A percentile compares a stretch with the other conserved stretches of the same genome.
Evolutionary conservation across 2,797 vertebrate genomes (phyloP).

Genomic region (Austrolebias charrua): DNA sequence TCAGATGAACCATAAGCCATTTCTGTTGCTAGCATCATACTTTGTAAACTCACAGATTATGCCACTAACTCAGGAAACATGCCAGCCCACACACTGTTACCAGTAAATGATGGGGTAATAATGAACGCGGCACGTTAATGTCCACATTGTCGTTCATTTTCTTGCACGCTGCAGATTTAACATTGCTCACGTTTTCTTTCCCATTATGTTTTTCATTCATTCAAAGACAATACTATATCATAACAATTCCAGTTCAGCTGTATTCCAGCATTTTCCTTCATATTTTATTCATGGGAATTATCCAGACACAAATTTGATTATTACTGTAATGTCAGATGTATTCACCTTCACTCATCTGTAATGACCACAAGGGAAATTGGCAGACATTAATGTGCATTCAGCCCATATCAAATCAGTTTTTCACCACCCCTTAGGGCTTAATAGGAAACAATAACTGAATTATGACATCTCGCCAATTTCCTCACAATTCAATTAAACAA

Average conservation of each 20-base stretch:
- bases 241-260: slow-evolving; percentile 48
- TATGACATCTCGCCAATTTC: slow-evolving; percentile 51
- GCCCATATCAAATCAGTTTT: slow-evolving; percentile 62
- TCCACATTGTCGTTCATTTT: slow-evolving; percentile 4
- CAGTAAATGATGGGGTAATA: neutral
- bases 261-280: slow-evolving; percentile 54
- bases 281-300: slow-evolving; percentile 72
- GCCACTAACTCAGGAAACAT: slow-evolving; percentile 1
- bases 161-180: neutral
- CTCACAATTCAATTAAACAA: slow-evolving; percentile 51
- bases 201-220: slow-evolving; percentile 35
- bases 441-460: slow-evolving; percentile 70
- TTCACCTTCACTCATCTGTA: slow-evolving; percentile 49
- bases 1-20: neutral
- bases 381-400: slow-evolving; percentile 59
- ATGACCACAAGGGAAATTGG: slow-evolving; percentile 61
- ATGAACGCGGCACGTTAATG: neutral
- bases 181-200: neutral
- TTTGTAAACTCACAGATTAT: neutral
- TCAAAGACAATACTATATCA: slow-evolving; percentile 33
- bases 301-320: slow-evolving; percentile 62
- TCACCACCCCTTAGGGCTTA: slow-evolving; percentile 58
- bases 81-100: neutral
- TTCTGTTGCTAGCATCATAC: neutral
- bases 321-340: slow-evolving; percentile 58